Evolutionary conservation across 2,797 vertebrate genomes (phyloP), one percentile per base, ranked within the genome.

Genomic region (Typhlichthys subterraneus): DNA sequence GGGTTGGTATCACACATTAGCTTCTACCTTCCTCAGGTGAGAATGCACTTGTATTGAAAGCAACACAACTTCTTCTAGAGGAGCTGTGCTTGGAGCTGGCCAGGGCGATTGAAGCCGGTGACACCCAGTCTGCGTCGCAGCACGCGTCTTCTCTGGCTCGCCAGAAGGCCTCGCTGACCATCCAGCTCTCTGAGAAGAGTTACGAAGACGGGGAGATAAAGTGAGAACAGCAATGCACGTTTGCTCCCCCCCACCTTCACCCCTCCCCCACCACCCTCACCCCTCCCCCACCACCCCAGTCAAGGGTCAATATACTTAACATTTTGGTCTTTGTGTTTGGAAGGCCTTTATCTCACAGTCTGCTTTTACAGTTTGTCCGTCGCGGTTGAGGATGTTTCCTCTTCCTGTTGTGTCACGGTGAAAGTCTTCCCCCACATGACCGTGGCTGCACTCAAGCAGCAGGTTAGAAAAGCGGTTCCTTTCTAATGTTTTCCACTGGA

Each of bases 301-400:
- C 6, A 3, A 38, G 33, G 7, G 33, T 7, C 6, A 7, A 6
- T 9, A 38, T 38, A 9, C 33, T 38, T 38, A 38, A 23, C 13
- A 0, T 17, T 47, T 1, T 12, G 48, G 23, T 54, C n/a, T 8
- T 38, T 1, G 49, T 51, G 50, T 9, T 51, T 8, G 5, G 50
- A 51, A 17, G 42, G 6, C 2, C 10, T 10, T 14, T 14, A 10
- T 31, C 48, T 68, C 7, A 57, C 3, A 0, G 11, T 12, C 10
- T 12, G 7, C 12, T 5, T 38, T 79, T 84, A 8, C 82, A 98
- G 96, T 82, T 87, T 98, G 55, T 93, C 94, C 12, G 94, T 98
- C 7, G 94, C 92, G 0, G 95, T 98, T 72, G 96, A 97, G 72
- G 96, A 98, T 0, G 92, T 94, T 0, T 90, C 93, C 0, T 95